Percentiles rank a stretch among this genome's conserved stretches.
These are phyloP conservation scores for Tiliqua scincoides DNA, from an alignment of 2,113 vertebrate species.

Conservation along the genomic window DNA sequence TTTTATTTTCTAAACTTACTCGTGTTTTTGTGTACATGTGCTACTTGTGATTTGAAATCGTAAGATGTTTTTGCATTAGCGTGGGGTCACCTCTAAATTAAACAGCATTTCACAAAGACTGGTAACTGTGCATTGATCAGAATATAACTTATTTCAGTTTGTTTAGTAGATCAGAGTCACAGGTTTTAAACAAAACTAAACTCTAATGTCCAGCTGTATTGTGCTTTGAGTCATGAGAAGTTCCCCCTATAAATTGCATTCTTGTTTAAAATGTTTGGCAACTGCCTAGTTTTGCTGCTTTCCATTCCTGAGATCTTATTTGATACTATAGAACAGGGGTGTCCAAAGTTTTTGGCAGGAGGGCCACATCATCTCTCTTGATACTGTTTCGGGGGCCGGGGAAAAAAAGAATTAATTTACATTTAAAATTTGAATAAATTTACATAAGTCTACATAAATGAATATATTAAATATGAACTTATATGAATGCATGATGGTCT, in stretches of 20 bases:
- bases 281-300: conserved; percentile 32
- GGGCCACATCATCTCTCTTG: no score
- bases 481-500: no score
- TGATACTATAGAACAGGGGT: neutral
- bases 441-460: no score
- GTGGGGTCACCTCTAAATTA: neutral
- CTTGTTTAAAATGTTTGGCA: conserved; percentile 18
- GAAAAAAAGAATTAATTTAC: no score
- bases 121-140: neutral
- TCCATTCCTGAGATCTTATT: conserved; percentile 37
- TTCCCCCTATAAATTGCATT: neutral
- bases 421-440: no score
- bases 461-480: no score
- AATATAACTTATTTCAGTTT: neutral
- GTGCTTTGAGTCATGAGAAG: neutral
- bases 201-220: conserved; percentile 13
- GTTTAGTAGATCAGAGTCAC: neutral
- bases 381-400: no score
- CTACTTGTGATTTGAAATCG: neutral
- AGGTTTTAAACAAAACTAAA: neutral
- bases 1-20: neutral
- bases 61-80: neutral
- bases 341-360: no score
- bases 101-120: neutral
- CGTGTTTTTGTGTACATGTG: neutral